Evolutionary conservation across 2,888 invertebrate species (phyloP).

Genomic region (Hyles lineata): DNA sequence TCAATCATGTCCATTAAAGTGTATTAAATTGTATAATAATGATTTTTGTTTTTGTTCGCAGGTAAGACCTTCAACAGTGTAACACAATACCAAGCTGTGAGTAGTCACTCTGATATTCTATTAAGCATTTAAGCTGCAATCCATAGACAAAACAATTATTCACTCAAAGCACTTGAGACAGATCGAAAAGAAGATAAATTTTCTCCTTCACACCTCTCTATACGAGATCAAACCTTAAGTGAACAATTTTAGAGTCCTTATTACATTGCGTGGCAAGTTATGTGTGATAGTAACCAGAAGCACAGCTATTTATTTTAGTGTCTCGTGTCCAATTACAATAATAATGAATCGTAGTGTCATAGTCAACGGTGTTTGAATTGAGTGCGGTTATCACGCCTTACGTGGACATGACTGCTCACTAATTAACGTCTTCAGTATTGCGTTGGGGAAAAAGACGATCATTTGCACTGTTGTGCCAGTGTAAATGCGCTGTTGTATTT

Average conservation of each 20-base stretch:
- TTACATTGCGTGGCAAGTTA: constrained; percentile 36
- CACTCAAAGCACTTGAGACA: constrained; percentile 44
- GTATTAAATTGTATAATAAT: background rate
- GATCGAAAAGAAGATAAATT: constrained; percentile 49
- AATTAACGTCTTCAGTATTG: constrained; percentile 12
- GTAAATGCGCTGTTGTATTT: no score
- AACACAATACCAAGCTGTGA: constrained; percentile 18
- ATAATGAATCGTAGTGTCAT: constrained; percentile 67
- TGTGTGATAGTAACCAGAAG: constrained; percentile 57
- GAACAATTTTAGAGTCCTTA: constrained; percentile 40
- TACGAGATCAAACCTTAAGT: constrained; percentile 43
- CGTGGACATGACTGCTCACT: constrained; percentile 34
- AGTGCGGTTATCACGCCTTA: constrained; percentile 50
- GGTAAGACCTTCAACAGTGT: constrained; percentile 35
- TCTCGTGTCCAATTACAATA: constrained; percentile 72
- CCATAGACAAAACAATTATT: constrained; percentile 50
- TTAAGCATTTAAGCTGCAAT: constrained; percentile 39
- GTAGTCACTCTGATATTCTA: constrained; percentile 21
- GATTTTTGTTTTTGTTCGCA: constrained; percentile 36
- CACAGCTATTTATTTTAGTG: constrained; percentile 63
- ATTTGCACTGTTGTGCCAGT: no score
- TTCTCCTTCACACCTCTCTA: constrained; percentile 38
- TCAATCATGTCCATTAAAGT: no score
- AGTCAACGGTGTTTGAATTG: constrained; percentile 59
- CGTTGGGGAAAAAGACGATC: constrained; percentile 1